Evolutionary conservation across 1,140 invertebrate genomes (phyloP), one percentile per base, ranked within the genome.

Genomic region (Dermatophagoides farinae): DNA sequence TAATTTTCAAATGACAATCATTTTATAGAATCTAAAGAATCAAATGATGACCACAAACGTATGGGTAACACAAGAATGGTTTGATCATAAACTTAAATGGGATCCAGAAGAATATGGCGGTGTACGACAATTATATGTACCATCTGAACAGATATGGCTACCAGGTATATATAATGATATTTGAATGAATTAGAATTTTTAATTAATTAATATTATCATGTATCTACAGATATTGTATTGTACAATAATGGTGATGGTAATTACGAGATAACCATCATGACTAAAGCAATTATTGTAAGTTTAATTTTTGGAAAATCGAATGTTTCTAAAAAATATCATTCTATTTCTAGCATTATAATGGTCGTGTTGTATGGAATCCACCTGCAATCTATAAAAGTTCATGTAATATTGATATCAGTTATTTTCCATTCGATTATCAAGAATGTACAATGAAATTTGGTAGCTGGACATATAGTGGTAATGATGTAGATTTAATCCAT

Each of bases 301-400:
- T 5, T 57, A 40, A 60, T 60, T 57, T 2, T 41, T n/a, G 18
- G n/a, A n/a, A 10, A 58, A 6, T n/a, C n/a, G n/a, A 47, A n/a
- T n/a, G n/a, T n/a, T n/a, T 16, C 57, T 23, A 25, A 12, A 9
- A 52, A 16, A 46, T 11, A 53, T 58, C 6, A 44, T 44, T 49
- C n/a, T 53, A 31, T 31, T 31, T 58, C 1, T 47, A 60, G 58
- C 39, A 66, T 46, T 52, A 55, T 66, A 88, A 82, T 0, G 95
- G 95, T 22, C 68, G 62, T 25, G 67, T 80, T 4, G 62, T 73
- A 20, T 79, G 77, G 78, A 72, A 77, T 20, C 78, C 77, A 12
- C 79, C 78, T 23, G 93, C 93, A 8, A 97, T 98, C 70, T 97
- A 96, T 71, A 97, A 97, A 72, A 95, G 89, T 14, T 96, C 90